These are phyloP conservation scores for Phoxinus phoxinus DNA, from an alignment of 2,113 vertebrate genomes.

Conservation along the genomic window DNA sequence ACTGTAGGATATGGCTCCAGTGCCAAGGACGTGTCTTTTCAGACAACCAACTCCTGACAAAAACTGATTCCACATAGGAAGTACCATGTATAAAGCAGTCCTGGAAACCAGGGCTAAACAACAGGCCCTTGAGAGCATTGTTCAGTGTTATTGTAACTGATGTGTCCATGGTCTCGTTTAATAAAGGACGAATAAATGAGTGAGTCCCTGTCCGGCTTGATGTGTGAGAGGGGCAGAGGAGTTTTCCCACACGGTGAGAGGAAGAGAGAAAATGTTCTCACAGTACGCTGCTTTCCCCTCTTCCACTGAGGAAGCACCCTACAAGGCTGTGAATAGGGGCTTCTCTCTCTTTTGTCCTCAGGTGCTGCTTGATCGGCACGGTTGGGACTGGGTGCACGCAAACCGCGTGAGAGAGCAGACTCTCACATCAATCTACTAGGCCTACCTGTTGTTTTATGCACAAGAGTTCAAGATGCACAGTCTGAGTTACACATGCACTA, in stretches of 20 bases:
- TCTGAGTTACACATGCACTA: not conserved
- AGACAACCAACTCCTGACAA: slow-evolving; percentile 46
- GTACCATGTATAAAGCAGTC: slow-evolving; percentile 54
- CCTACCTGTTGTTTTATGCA: not conserved
- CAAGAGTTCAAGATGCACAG: not conserved
- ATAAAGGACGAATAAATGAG: slow-evolving; percentile 64
- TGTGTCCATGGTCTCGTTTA: slow-evolving; percentile 73
- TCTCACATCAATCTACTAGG: not conserved
- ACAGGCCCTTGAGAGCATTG: slow-evolving; percentile 56
- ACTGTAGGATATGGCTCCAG: slow-evolving; percentile 18
- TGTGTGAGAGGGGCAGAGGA: slow-evolving; percentile 75
- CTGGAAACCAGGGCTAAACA: slow-evolving; percentile 57
- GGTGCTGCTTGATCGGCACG: slow-evolving; percentile 44
- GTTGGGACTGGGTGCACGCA: slow-evolving; percentile 48
- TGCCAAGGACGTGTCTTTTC: slow-evolving; percentile 54
- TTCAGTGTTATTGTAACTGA: slow-evolving; percentile 69
- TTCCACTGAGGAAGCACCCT: slow-evolving; percentile 56
- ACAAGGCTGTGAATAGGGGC: slow-evolving; percentile 47
- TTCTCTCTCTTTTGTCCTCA: slow-evolving; percentile 53
- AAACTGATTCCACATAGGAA: slow-evolving; percentile 53
- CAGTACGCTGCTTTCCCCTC: slow-evolving; percentile 54
- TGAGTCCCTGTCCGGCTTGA: slow-evolving; percentile 66
- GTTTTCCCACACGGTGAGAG: slow-evolving; percentile 78
- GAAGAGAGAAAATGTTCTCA: slow-evolving; percentile 75
- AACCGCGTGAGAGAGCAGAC: slow-evolving; percentile 35